A percentile compares a stretch with the other conserved stretches of the same genome.
These are phyloP conservation scores for Manduca sexta DNA, from an alignment of 1,140 invertebrate species.

Conservation along the genomic window DNA sequence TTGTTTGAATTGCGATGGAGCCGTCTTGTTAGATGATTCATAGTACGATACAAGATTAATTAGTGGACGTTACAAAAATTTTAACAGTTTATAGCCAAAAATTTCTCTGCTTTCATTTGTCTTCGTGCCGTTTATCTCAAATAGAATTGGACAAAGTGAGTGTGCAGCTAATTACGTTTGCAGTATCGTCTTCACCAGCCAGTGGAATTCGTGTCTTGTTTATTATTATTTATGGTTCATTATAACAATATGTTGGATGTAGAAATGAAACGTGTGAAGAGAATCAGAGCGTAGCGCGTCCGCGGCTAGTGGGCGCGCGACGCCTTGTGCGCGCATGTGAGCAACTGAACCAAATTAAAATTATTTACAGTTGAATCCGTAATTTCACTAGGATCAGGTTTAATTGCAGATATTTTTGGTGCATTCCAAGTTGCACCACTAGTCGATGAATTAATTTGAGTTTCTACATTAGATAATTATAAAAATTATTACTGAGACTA, in stretches of 20 bases:
- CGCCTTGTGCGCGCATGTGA: slow-evolving; percentile 44
- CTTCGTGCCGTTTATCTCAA: slow-evolving; percentile 45
- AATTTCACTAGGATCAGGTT: slow-evolving; percentile 25
- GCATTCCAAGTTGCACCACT: background rate
- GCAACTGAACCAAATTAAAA: slow-evolving; percentile 58
- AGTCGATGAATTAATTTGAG: background rate
- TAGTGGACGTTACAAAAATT: too few species aligned
- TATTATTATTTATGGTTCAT: slow-evolving; percentile 44
- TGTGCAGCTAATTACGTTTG: slow-evolving; percentile 51
- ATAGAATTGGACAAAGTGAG: slow-evolving; percentile 38
- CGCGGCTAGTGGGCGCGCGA: slow-evolving; percentile 27
- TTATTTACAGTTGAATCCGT: slow-evolving; percentile 47
- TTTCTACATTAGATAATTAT: background rate
- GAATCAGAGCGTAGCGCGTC: slow-evolving; percentile 56
- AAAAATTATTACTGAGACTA: too few species aligned
- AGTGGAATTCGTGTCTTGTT: slow-evolving; percentile 44
- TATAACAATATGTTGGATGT: slow-evolving; percentile 30
- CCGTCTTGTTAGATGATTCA: too few species aligned
- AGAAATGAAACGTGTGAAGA: slow-evolving; percentile 60
- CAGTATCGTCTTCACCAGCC: slow-evolving; percentile 20
- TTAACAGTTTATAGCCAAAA: slow-evolving; percentile 11
- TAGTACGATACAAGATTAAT: too few species aligned
- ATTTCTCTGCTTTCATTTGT: slow-evolving; percentile 22
- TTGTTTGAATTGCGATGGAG: background rate
- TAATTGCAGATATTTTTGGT: background rate